Evolutionary conservation across 2,888 invertebrate genomes (phyloP).

Genomic region (Microchrysa polita): DNA sequence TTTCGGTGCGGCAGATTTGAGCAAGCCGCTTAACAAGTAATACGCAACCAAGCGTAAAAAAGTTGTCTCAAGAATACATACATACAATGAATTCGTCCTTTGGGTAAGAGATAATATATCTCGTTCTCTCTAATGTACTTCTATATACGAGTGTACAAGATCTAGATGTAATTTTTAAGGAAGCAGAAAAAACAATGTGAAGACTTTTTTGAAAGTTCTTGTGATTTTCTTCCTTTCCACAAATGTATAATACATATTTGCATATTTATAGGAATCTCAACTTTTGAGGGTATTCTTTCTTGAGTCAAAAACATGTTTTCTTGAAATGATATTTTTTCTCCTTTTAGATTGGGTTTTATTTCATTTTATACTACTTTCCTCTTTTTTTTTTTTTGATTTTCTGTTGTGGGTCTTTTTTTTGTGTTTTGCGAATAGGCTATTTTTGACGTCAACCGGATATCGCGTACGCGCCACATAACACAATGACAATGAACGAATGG

Average conservation of each 20-base stretch:
- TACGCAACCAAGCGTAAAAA: neutral
- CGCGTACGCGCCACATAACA: too few relatives aligned
- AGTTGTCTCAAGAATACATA: neutral
- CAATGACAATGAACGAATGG: too few relatives aligned
- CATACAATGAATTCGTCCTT: neutral
- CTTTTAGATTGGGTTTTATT: neutral
- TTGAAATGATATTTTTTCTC: constrained; percentile 2
- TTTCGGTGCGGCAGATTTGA: constrained; percentile 7
- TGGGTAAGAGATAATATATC: neutral
- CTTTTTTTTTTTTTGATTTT: too few relatives aligned
- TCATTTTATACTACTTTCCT: too few relatives aligned
- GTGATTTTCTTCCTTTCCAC: neutral
- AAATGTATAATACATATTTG: too few relatives aligned
- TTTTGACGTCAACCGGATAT: too few relatives aligned
- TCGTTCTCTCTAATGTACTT: too few relatives aligned
- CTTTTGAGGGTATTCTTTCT: neutral
- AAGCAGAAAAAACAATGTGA: neutral
- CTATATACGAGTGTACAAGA: too few relatives aligned
- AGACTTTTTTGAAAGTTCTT: neutral
- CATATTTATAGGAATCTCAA: constrained; percentile 9
- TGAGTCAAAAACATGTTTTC: neutral
- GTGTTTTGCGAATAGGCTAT: too few relatives aligned
- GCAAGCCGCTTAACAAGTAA: constrained; percentile 5
- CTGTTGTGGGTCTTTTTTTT: too few relatives aligned
- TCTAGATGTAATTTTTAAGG: too few relatives aligned